These are phyloP conservation scores for Philonicus albiceps DNA, from an alignment of 2,888 invertebrate genomes.

Conservation along the genomic window DNA sequence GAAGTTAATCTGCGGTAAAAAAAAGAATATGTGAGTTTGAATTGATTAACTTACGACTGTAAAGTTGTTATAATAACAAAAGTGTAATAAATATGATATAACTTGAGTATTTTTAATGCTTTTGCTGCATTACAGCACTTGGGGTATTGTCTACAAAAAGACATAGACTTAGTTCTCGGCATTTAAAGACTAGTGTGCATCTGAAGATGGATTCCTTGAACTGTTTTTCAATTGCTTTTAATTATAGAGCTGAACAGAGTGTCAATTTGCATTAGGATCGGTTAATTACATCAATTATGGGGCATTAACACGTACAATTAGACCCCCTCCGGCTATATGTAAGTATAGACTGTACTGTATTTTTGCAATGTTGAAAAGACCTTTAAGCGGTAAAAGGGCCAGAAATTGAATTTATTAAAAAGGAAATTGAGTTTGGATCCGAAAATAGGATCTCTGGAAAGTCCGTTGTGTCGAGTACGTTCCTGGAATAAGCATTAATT, in stretches of 20 bases:
- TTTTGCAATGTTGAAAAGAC: background rate
- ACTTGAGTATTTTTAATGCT: background rate
- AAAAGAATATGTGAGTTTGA: background rate
- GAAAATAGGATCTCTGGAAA: background rate
- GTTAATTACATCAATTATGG: background rate
- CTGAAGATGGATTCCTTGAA: background rate
- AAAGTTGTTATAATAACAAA: background rate
- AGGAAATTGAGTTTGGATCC: background rate
- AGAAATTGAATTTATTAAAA: background rate
- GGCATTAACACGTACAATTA: background rate
- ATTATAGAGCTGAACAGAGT: background rate
- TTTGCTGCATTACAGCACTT: background rate
- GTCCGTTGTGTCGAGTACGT: background rate
- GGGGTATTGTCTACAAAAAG: background rate
- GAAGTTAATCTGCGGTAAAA: background rate
- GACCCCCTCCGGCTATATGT: background rate
- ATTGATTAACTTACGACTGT: background rate
- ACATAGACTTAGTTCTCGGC: background rate
- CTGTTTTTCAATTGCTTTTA: background rate
- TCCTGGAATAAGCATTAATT: conserved; percentile 14
- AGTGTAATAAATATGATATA: too few relatives aligned
- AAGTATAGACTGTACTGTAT: background rate
- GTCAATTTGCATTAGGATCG: background rate
- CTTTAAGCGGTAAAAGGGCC: background rate
- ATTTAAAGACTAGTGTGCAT: background rate